These are phyloP conservation scores for Druceiella hillmani DNA, from an alignment of 2,888 invertebrate genomes.

Conservation along the genomic window DNA sequence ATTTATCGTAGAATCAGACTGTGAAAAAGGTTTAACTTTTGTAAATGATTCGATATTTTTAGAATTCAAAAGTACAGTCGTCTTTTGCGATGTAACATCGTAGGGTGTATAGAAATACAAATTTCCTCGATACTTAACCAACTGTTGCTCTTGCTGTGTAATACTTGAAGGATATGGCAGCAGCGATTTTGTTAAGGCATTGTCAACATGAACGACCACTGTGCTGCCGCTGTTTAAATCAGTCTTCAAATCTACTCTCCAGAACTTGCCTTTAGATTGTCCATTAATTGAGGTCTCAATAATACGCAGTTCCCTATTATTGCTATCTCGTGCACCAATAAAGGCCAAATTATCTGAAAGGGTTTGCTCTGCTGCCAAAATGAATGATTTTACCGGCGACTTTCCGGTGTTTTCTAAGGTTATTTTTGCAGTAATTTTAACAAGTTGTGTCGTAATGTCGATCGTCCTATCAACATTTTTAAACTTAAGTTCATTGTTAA, in stretches of 20 bases:
- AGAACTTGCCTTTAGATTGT: conserved; percentile 46
- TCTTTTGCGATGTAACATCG: conserved; percentile 71
- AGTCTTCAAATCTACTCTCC: conserved; percentile 56
- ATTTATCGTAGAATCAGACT: conserved; percentile 72
- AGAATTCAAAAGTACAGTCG: conserved; percentile 70
- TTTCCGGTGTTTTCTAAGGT: conserved; percentile 80
- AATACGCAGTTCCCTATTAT: conserved; percentile 53
- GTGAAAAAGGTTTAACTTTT: conserved; percentile 73
- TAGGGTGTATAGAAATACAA: conserved; percentile 84
- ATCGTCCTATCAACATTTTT: conserved; percentile 82
- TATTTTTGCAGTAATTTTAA: conserved; percentile 74
- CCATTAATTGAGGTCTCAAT: conserved; percentile 48
- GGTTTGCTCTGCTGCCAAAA: conserved; percentile 63
- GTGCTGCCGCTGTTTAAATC: conserved; percentile 54
- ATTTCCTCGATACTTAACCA: conserved; percentile 82
- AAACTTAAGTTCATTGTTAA: conserved; percentile 57
- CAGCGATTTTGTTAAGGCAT: conserved; percentile 70
- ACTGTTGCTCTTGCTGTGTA: conserved; percentile 88
- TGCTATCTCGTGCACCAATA: conserved; percentile 62
- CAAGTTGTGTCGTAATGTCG: conserved; percentile 84
- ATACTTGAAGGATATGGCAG: conserved; percentile 84
- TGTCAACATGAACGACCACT: conserved; percentile 59
- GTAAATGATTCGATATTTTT: conserved; percentile 78
- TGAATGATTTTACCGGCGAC: conserved; percentile 61
- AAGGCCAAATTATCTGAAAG: conserved; percentile 64